Evolutionary conservation across 35 echinoderm and acorn worm species (phyloP).

Genomic region (Heliocidaris tuberculata): DNA sequence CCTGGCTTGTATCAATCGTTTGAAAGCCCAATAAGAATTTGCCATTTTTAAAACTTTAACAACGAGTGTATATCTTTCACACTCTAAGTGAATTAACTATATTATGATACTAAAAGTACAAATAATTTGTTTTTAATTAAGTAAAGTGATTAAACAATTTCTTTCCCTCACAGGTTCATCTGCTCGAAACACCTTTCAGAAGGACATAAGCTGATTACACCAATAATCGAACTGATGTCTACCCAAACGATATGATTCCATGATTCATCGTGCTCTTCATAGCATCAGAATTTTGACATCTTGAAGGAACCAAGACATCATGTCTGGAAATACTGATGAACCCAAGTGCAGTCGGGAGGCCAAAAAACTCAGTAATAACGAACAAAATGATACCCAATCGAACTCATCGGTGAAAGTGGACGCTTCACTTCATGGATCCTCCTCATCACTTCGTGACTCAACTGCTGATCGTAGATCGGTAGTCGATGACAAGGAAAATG

Average conservation of each 20-base stretch:
- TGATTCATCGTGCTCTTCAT: background rate
- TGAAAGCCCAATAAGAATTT: no score
- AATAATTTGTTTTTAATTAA: no score
- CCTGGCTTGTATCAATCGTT: no score
- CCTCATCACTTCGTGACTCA: background rate
- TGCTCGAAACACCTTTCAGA: background rate
- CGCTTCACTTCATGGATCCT: background rate
- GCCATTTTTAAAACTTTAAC: no score
- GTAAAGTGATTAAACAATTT: background rate
- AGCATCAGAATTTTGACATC: background rate
- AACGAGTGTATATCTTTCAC: no score
- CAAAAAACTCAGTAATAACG: background rate
- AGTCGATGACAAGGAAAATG: background rate
- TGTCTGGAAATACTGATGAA: background rate
- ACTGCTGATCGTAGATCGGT: background rate
- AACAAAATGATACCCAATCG: background rate
- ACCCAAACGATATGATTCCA: background rate
- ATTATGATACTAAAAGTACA: no score
- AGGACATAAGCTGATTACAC: background rate
- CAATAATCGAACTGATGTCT: background rate
- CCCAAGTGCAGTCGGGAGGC: constrained; percentile 19
- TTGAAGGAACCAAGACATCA: background rate
- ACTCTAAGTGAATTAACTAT: no score
- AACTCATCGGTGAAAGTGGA: background rate
- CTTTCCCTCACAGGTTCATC: background rate